These are phyloP conservation scores for Poeciliopsis infans DNA, from an alignment of 2,797 vertebrate species.

Conservation along the genomic window DNA sequence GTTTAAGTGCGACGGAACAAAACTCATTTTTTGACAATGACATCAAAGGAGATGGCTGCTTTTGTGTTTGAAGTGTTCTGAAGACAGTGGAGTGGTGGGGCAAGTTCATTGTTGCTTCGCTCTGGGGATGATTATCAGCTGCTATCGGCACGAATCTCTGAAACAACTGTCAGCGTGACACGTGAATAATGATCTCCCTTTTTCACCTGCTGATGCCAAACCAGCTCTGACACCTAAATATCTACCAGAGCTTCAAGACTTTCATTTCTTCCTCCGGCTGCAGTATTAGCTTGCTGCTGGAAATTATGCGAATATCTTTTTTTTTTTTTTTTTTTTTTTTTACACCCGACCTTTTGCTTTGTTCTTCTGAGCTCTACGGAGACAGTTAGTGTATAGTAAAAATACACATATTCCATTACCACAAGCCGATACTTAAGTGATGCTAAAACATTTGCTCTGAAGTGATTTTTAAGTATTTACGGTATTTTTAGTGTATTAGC, in stretches of 20 bases:
- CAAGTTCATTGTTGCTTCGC: conserved; percentile 81
- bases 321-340: neutral
- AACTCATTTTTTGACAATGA: conserved; percentile 84
- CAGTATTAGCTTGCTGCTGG: conserved; percentile 30
- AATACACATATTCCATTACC: neutral
- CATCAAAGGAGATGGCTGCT: conserved; percentile 84
- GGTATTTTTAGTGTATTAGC: neutral
- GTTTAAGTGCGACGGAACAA: conserved; percentile 81
- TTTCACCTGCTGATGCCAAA: conserved; percentile 77
- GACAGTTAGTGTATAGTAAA: neutral
- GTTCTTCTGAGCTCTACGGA: neutral
- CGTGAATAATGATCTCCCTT: conserved; percentile 83
- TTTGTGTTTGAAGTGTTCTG: conserved; percentile 84
- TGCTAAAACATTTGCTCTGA: neutral
- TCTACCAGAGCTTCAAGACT: conserved; percentile 44
- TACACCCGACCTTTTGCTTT: neutral
- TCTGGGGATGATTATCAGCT: conserved; percentile 83
- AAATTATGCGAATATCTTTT: conserved; percentile 24
- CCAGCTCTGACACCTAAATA: conserved; percentile 73
- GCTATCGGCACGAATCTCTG: conserved; percentile 76
- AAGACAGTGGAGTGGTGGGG: conserved; percentile 81
- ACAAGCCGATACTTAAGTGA: neutral
- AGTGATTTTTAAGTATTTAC: neutral
- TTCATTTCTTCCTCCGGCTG: conserved; percentile 30
- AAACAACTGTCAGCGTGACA: conserved; percentile 82